phyloP scores from a whole-genome alignment of 1,140 invertebrate species.

The Drosophila navojoa region DNA sequence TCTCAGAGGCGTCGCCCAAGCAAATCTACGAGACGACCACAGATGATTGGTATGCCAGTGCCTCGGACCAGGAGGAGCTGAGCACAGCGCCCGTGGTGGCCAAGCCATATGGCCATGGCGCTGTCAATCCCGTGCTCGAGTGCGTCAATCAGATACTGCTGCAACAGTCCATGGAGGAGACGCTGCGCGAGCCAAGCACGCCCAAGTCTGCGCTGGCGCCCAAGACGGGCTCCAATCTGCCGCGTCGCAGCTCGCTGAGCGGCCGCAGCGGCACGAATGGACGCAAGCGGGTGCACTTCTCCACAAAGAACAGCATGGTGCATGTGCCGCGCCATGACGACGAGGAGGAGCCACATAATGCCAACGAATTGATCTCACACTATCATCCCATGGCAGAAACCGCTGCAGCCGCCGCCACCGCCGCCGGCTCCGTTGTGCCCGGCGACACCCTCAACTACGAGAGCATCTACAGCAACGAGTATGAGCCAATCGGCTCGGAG shows the following conservation, averaged over 20 bases:
- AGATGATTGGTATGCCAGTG: slow-evolving; percentile 87
- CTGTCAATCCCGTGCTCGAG: slow-evolving; percentile 88
- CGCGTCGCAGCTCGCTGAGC: slow-evolving; percentile 57
- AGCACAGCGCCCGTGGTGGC: slow-evolving; percentile 71
- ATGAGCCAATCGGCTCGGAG: slow-evolving; percentile 84
- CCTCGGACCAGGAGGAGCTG: slow-evolving; percentile 86
- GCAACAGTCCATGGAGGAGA: slow-evolving; percentile 82
- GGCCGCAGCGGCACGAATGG: slow-evolving; percentile 54
- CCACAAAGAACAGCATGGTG: slow-evolving; percentile 83
- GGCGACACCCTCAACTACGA: slow-evolving; percentile 69
- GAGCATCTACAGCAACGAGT: slow-evolving; percentile 86
- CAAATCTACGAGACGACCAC: slow-evolving; percentile 84
- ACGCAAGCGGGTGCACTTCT: slow-evolving; percentile 82
- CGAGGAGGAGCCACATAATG: slow-evolving; percentile 33
- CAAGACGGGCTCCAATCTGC: slow-evolving; percentile 22
- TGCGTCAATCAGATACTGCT: slow-evolving; percentile 86
- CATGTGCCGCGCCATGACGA: slow-evolving; percentile 73
- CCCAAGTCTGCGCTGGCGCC: slow-evolving; percentile 39
- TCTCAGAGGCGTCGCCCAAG: slow-evolving; percentile 77
- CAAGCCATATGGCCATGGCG: slow-evolving; percentile 81
- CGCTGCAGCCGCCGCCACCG: neutral
- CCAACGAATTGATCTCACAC: slow-evolving; percentile 58
- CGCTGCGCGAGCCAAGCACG: slow-evolving; percentile 34
- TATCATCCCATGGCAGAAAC: slow-evolving; percentile 46
- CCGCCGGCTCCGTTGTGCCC: neutral